phyloP scores from a whole-genome alignment of 2,888 invertebrate genomes.

The Smittia sp. region DNA sequence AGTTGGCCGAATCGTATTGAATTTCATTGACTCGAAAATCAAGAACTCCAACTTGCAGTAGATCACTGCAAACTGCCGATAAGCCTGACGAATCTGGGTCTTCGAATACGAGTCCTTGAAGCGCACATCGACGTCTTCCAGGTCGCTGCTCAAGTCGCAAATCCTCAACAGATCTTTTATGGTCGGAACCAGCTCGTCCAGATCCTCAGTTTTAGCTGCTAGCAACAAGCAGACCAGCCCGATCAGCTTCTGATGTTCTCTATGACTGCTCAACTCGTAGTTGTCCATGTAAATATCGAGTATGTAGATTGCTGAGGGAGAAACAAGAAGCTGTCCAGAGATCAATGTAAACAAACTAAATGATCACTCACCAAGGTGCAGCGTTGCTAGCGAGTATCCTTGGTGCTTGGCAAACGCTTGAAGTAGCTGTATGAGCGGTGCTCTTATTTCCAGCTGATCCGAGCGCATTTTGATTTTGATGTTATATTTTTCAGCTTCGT shows the following conservation, averaged over 20 bases:
- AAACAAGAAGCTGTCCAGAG: no score
- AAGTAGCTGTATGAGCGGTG: neutral
- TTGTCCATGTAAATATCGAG: conserved; percentile 25
- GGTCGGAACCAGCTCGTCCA: conserved; percentile 8
- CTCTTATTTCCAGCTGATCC: neutral
- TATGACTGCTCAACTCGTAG: neutral
- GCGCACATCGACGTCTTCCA: neutral
- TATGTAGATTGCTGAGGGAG: neutral
- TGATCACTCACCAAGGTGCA: neutral
- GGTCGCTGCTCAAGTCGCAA: neutral
- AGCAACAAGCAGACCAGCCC: neutral
- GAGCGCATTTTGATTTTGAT: neutral
- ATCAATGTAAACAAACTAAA: neutral
- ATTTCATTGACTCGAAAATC: conserved; percentile 13
- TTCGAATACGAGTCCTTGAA: neutral
- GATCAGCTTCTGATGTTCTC: conserved; percentile 22
- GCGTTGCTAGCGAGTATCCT: neutral
- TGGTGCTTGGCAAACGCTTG: neutral
- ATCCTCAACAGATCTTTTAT: conserved; percentile 12
- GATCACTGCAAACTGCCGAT: neutral
- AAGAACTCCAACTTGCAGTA: conserved; percentile 20
- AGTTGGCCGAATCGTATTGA: neutral
- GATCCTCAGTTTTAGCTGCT: conserved; percentile 2
- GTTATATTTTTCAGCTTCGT: neutral
- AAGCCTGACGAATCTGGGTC: neutral